These are phyloP conservation scores for Marisa cornuarietis DNA, from an alignment of 1,140 invertebrate genomes.

Conservation along the genomic window DNA sequence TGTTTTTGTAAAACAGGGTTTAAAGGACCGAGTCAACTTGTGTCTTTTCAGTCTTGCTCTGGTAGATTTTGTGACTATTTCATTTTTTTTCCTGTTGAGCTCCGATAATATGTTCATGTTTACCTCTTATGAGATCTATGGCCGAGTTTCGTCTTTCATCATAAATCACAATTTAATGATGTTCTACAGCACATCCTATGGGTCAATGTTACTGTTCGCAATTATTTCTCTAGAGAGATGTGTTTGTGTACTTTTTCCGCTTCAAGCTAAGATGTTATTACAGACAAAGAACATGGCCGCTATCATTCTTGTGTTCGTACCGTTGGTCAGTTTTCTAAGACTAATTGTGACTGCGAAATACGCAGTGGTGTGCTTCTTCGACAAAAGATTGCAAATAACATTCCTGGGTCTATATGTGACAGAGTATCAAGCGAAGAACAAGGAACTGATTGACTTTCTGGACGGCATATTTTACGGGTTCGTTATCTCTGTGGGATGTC, in stretches of 20 bases:
- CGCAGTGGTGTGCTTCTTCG: constrained; percentile 4
- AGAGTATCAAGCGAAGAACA: constrained; percentile 3
- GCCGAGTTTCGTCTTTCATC: neutral
- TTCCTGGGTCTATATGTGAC: neutral
- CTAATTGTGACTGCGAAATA: constrained; percentile 6
- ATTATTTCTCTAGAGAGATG: constrained; percentile 10
- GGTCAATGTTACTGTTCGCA: neutral
- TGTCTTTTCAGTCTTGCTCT: constrained; percentile 7
- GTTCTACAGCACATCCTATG: constrained; percentile 1
- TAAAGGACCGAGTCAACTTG: constrained; percentile 11
- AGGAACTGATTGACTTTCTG: neutral
- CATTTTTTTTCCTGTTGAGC: neutral
- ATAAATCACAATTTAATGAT: constrained; percentile 9
- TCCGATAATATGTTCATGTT: neutral
- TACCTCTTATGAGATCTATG: neutral
- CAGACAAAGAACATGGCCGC: neutral
- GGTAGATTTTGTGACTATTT: neutral
- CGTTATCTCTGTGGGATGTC: constrained; percentile 6
- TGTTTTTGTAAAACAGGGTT: constrained; percentile 13
- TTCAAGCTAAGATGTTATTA: neutral
- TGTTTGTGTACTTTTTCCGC: constrained; percentile 8
- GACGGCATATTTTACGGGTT: constrained; percentile 13
- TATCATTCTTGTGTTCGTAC: neutral
- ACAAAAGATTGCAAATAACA: neutral
- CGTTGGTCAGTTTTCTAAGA: neutral